Evolutionary conservation across 2,113 vertebrate species (phyloP).

Genomic region (Tonatia bakeri): DNA sequence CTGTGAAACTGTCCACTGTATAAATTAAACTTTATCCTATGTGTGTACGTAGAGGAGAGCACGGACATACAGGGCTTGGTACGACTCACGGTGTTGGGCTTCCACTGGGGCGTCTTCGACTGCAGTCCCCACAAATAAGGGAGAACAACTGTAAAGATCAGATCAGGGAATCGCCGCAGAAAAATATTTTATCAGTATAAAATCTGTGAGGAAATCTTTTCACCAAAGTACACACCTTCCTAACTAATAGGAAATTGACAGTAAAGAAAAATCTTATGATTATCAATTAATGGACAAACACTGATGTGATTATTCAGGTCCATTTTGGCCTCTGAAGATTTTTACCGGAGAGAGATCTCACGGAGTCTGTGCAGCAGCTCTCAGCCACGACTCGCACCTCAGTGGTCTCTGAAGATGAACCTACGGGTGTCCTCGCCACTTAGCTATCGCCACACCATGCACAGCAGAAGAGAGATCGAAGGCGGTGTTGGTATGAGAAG

Average conservation of each 20-base stretch:
- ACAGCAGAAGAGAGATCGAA: background rate
- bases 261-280: background rate
- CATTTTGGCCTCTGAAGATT: background rate
- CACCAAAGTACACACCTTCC: background rate
- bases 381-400: background rate
- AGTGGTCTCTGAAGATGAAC: background rate
- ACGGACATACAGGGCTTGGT: no score
- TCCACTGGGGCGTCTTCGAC: background rate
- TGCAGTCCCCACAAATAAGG: background rate
- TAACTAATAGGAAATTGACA: background rate
- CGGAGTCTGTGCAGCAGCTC: background rate
- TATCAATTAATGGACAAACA: background rate
- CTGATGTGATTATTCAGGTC: background rate
- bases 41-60: background rate
- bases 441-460: background rate
- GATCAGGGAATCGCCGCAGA: background rate
- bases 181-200: background rate
- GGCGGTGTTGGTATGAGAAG: background rate
- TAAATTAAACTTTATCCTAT: background rate
- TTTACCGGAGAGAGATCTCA: background rate
- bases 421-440: background rate
- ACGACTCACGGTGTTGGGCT: background rate
- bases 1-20: background rate
- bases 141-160: background rate
- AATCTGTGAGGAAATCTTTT: background rate